phyloP scores from a whole-genome alignment of 2,797 vertebrate species.

The Sebastes trivittatus region DNA sequence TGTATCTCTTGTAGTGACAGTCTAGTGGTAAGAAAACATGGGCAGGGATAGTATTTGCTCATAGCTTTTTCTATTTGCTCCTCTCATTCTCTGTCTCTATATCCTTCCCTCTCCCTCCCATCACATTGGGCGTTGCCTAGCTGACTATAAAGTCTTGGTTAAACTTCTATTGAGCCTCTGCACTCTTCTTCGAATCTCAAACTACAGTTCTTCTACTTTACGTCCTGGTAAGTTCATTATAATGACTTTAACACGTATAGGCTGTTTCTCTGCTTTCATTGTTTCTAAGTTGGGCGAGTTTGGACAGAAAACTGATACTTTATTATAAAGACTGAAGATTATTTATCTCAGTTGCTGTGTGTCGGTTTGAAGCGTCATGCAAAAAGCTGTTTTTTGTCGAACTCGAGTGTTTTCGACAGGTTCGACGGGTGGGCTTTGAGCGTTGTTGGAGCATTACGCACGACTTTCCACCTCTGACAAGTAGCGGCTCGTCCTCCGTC shows the following conservation, averaged over 20 bases:
- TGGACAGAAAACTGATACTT: fast-evolving
- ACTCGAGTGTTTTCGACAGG: not conserved
- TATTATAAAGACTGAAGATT: not conserved
- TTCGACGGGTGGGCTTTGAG: not conserved
- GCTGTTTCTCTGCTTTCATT: fast-evolving
- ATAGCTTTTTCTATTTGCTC: not conserved
- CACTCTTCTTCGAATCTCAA: not conserved
- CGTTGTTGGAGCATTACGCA: not conserved
- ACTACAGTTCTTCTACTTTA: not conserved
- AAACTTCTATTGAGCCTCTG: constrained; percentile 13
- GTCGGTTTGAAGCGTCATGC: too few species aligned
- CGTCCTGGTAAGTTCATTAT: constrained; percentile 49
- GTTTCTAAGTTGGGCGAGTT: not conserved
- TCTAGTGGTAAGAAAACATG: not conserved
- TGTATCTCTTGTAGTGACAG: not conserved
- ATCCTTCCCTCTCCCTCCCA: constrained; percentile 19
- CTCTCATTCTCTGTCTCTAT: not conserved
- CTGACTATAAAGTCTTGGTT: constrained; percentile 56
- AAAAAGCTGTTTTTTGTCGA: not conserved
- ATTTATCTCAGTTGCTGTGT: fast-evolving
- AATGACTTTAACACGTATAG: fast-evolving
- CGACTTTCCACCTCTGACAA: not conserved
- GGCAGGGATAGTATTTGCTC: not conserved
- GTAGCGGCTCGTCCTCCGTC: not conserved
- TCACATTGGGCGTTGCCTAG: constrained; percentile 61